A percentile compares a stretch with the other conserved stretches of the same genome.
These are phyloP conservation scores for Pseudomyrmex dendroicus DNA, from an alignment of 1,140 invertebrate genomes.

Conservation along the genomic window DNA sequence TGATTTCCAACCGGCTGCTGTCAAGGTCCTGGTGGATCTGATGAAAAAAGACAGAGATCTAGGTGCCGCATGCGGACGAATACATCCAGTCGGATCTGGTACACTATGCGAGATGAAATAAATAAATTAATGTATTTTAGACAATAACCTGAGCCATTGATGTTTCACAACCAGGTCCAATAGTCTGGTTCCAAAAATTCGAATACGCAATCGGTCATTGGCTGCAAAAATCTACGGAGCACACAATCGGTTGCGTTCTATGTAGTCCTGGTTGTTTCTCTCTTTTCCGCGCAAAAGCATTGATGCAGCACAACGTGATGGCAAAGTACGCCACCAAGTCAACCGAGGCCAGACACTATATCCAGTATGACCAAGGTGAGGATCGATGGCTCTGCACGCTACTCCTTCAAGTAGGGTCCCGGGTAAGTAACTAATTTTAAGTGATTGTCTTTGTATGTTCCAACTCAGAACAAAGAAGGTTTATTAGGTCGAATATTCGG, in stretches of 20 bases:
- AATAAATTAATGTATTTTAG: background rate
- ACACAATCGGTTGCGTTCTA: constrained; percentile 95
- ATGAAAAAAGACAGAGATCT: constrained; percentile 96
- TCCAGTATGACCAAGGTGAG: constrained; percentile 97
- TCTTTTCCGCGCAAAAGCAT: constrained; percentile 93
- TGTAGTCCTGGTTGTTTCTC: constrained; percentile 97
- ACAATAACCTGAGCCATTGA: too few species aligned
- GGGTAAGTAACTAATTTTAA: constrained; percentile 85
- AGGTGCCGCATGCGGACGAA: constrained; percentile 96
- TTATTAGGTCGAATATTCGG: constrained; percentile 92
- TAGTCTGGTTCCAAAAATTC: constrained; percentile 98
- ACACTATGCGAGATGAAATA: constrained; percentile 25
- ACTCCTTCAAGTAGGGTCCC: constrained; percentile 93
- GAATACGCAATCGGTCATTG: constrained; percentile 98
- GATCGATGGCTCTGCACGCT: constrained; percentile 95
- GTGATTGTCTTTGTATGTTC: too few species aligned
- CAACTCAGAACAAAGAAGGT: background rate
- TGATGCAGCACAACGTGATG: constrained; percentile 97
- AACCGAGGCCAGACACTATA: constrained; percentile 93
- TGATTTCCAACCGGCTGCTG: constrained; percentile 95
- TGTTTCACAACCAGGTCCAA: constrained; percentile 87
- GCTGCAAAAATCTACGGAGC: constrained; percentile 98
- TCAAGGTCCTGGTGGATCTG: constrained; percentile 93
- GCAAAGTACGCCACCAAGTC: constrained; percentile 93
- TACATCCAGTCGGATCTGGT: constrained; percentile 95